Conservation (phyloP, 2,797 vertebrate genomes). For the Fringilla coelebs region DNA sequence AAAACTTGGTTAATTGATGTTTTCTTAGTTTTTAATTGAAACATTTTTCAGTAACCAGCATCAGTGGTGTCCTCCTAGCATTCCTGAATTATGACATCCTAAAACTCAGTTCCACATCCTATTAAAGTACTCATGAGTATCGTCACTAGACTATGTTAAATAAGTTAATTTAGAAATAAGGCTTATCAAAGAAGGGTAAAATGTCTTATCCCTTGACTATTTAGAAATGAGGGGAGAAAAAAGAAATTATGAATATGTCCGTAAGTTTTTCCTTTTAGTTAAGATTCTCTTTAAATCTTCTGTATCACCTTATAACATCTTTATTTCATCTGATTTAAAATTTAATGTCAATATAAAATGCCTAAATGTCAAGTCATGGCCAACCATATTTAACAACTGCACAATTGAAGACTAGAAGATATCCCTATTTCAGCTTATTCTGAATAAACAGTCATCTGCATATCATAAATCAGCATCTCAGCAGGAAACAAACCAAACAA, state of each 20-base stretch:
- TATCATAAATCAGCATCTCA: neutral
- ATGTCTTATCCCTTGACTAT: neutral
- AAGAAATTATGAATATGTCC: neutral
- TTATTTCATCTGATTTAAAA: neutral
- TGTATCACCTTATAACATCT: neutral
- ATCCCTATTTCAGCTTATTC: neutral
- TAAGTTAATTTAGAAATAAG: neutral
- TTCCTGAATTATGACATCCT: neutral
- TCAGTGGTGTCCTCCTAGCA: neutral
- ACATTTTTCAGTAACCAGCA: neutral
- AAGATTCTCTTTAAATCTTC: neutral
- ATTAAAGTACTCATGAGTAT: neutral
- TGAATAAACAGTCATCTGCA: neutral
- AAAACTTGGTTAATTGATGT: neutral
- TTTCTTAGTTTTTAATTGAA: neutral
- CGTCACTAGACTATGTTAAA: neutral
- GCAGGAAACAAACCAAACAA: neutral
- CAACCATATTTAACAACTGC: neutral
- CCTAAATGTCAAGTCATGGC: conserved; percentile 20
- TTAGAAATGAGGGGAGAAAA: neutral
- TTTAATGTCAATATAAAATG: neutral
- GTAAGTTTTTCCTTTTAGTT: neutral
- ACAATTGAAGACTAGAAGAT: neutral
- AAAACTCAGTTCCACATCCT: neutral
- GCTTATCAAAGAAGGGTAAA: neutral